These are phyloP conservation scores for Parauchenoglanis ngamensis DNA, from an alignment of 2,797 vertebrate species.

Conservation along the genomic window DNA sequence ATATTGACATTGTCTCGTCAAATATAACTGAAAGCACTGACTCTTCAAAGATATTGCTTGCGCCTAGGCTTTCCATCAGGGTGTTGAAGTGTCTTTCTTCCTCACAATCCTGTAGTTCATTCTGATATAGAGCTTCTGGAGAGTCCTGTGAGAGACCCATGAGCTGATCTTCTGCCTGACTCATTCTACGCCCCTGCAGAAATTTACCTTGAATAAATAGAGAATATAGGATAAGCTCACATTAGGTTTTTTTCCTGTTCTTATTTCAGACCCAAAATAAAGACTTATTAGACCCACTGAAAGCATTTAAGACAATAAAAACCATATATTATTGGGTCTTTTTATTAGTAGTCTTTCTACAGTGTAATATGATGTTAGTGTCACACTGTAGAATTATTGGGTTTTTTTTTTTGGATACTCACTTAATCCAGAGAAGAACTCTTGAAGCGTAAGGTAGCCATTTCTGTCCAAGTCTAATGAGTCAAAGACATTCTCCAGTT, in stretches of 20 bases:
- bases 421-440: slow-evolving; percentile 90
- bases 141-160: slow-evolving; percentile 49
- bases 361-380: not conserved
- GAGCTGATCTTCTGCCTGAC: slow-evolving; percentile 65
- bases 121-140: slow-evolving; percentile 74
- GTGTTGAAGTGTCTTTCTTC: slow-evolving; percentile 85
- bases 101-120: slow-evolving; percentile 75
- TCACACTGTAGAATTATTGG: not conserved
- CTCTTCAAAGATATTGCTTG: slow-evolving; percentile 85
- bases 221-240: not conserved
- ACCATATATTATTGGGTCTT: not conserved
- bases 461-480: slow-evolving; percentile 82
- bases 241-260: not conserved
- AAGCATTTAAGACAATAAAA: not conserved
- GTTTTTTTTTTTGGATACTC: slow-evolving; percentile 63
- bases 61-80: slow-evolving; percentile 86
- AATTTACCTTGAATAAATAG: slow-evolving; percentile 77
- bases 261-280: not conserved
- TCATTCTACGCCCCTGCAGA: slow-evolving; percentile 77
- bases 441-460: slow-evolving; percentile 84
- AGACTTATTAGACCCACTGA: not conserved
- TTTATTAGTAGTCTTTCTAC: not conserved
- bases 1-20: not conserved
- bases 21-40: slow-evolving; percentile 66
- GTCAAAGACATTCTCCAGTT: slow-evolving; percentile 90